Base-by-base conservation (phyloP, 2,113 vertebrate species). In the Aegithalos caudatus region DNA sequence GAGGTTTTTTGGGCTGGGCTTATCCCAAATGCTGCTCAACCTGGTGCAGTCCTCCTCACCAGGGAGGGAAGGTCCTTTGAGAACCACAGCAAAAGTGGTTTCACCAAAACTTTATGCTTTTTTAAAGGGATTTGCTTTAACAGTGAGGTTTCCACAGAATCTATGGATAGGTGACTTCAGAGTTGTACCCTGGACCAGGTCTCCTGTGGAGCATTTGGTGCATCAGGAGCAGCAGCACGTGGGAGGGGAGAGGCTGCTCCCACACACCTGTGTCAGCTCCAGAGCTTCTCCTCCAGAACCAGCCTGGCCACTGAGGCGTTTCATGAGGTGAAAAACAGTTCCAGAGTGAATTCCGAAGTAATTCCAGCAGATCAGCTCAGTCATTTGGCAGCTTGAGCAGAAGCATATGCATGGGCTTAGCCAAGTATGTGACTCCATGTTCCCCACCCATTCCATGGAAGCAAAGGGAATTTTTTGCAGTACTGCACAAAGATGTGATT, bases 401-500 rank as follows among this genome's bases (percentile, higher is more conserved):
- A 93, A 91, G 95, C 92, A 35, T 51, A 44, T 10, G 96, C 93
- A 72, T 1, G 4, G 87, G 93, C 90, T 89, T 51, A 67, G 90
- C 81, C 35, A n/a, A 94, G 96, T 83, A 73, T 92, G 86, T 91
- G 60, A 97, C 97, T 98, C 96, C 92, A 12, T 4, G 12, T 51
- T 79, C 60, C 86, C 93, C 97, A 97, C 95, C 90, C 72, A 67
- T 94, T 86, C 97, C 95, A 82, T 94, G 97, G 51, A 54, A 54
- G 53, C 17, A 54, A 54, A 54, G 53, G 53, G 53, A 54, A 45
- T 81, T 95, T 95, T 93, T 47, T 95, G 94, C 97, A 96, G 98
- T 96, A 95, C 97, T 97, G 96, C 97, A 96, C 97, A 97, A 97
- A 98, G 96, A 97, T 96, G 96, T 88, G 92, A 50, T 95, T 94